A percentile compares a stretch with the other conserved stretches of the same genome.
Conservation (phyloP, 2,113 vertebrate species). For the Pelecanus crispus region DNA sequence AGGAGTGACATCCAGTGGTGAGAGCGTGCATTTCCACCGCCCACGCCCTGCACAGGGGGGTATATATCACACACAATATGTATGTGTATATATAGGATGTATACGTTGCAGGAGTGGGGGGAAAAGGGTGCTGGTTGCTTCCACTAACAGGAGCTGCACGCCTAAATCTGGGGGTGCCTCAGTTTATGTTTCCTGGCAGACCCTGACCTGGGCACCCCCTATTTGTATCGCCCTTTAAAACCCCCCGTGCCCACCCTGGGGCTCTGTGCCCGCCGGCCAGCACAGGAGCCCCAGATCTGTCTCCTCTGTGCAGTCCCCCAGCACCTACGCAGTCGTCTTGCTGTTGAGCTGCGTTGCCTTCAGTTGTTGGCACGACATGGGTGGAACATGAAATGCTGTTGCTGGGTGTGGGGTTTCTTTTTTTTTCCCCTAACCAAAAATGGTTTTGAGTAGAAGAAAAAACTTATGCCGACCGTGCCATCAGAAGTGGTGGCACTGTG, state of each 20-base stretch:
- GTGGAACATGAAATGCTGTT: neutral
- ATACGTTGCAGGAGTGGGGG: constrained; percentile 59
- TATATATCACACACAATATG: constrained; percentile 60
- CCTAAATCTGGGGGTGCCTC: neutral
- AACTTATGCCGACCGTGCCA: neutral
- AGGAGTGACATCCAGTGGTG: constrained; percentile 66
- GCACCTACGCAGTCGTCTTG: constrained; percentile 39
- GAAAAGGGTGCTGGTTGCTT: neutral
- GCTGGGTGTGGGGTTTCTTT: neutral
- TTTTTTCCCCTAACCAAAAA: neutral
- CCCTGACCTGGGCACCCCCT: neutral
- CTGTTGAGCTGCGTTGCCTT: constrained; percentile 30
- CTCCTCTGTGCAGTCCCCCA: neutral
- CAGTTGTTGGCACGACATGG: neutral
- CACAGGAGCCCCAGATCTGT: neutral
- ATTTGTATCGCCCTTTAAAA: neutral
- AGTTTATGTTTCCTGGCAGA: neutral
- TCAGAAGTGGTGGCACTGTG: neutral
- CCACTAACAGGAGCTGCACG: neutral
- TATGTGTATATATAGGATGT: constrained; percentile 69
- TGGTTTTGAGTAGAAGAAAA: neutral
- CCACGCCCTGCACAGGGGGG: neutral
- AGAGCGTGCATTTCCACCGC: constrained; percentile 57
- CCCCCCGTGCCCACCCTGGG: neutral
- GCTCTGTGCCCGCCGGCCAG: neutral